Base-by-base conservation (phyloP, 2,888 invertebrate genomes). In the Carpatolechia fugitivella region DNA sequence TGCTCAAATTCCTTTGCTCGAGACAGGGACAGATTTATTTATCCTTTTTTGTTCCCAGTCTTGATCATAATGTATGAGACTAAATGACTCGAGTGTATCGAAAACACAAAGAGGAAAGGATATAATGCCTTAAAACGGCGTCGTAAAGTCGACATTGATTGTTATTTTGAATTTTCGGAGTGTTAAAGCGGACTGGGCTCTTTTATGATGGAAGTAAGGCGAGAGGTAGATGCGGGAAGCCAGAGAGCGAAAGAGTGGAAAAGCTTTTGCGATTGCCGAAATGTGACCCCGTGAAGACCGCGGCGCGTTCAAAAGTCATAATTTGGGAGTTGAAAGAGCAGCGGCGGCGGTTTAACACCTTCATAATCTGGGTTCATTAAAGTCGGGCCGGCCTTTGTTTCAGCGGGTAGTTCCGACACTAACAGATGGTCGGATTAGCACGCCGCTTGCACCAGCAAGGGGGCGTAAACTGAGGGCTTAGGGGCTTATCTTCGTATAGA, bases 291-390 rank as follows among this genome's bases (percentile, higher is more conserved):
- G 77, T 76, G 79, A 78, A 82, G 80, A 71, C 78, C 79, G 77
- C 73, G 81, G 80, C 80, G 65, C 68, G 69, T 71, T 79, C 80
- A 78, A 78, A 82, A 83, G 80, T 81, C 82, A 88, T 90, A 88
- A 89, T 88, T 89, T 85, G 85, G 79, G 69, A 87, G 86, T 89
- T 86, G 85, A 88, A 89, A 87, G 88, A 83, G 72, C 70, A 65
- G 78, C 77, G 72, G 80, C 85, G 80, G 78, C 72, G 82, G 82
- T 85, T 89, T 90, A 89, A 88, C 90, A 89, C 90, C 89, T 89
- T 88, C 86, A 86, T 89, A 90, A 89, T 86, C 89, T 85, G 79
- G 77, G 79, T 82, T 88, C 89, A 90, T 90, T 90, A 90, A 88
- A 84, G 71, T 69, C 75, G 77, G 69, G 81, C 66, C 78, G 78